Evolutionary conservation across 2,797 vertebrate genomes (phyloP), one percentile per base, ranked within the genome.

Genomic region (Ambastaia sidthimunki): DNA sequence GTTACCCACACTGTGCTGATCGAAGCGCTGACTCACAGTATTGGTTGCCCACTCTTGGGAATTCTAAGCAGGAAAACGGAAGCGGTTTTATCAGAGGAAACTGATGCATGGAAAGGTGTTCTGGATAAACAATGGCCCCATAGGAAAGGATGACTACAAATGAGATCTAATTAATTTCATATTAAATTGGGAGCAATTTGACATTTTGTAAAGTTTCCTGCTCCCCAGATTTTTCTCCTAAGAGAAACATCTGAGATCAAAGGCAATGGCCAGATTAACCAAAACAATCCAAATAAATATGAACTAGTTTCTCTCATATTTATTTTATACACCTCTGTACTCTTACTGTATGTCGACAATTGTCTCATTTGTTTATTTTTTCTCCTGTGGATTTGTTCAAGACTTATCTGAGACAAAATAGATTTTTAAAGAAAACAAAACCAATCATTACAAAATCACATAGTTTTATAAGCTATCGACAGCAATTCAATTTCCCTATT

Each of bases 11-110:
- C 83, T 89, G 89, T 71, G 90, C 91, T 86, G 85, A 71, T 84
- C 87, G 89, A 81, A 89, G 90, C 76, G 81, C 81, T 89, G 52
- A 90, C 88, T 94, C 92, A 92, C 84, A 80, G 80, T 85, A 37
- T 82, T 89, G 90, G 90, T 91, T 44, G 91, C 90, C 89, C 86
- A 31, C 16, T 77, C 62, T 66, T 66, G 31, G 37, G 66, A 48
- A 25, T 60, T 67, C 60, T 75, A 68, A 74, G 77, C 54, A 75
- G 74, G 78, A 75, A 57, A 63, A 57, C 37, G 77, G 80, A 82
- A 80, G 71, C 18, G 76, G 71, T 74, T 74, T 68, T 7, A 21
- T 71, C 48, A 90, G 85, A 91, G 86, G 70, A 81, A 85, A 86
- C 54, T 71, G 55, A 50, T 66, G 47, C 73, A 68, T 78, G 74